A percentile compares a stretch with the other conserved stretches of the same genome.
phyloP scores from a whole-genome alignment of 2,797 vertebrate genomes.

The Emydoidea blandingii region DNA sequence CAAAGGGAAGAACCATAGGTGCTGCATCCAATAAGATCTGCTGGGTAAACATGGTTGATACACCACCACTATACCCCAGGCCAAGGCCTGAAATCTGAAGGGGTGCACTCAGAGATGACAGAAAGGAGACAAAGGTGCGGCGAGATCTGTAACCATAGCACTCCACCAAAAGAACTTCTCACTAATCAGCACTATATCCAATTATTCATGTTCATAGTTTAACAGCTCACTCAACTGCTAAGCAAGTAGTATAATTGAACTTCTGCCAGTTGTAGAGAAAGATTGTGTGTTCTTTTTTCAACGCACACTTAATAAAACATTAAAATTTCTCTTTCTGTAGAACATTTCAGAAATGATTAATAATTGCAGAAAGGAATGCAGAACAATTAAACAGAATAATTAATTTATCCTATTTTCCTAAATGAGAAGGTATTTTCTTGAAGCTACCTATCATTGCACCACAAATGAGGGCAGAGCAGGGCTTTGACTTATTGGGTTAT shows the following conservation, averaged over 20 bases:
- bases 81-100: not conserved
- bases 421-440: not conserved
- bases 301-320: not conserved
- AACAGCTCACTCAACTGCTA: not conserved
- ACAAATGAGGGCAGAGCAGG: not conserved
- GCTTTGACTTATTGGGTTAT: not conserved
- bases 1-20: not conserved
- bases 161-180: not conserved
- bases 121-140: not conserved
- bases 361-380: not conserved
- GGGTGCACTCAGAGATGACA: not conserved
- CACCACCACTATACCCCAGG: not conserved
- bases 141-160: not conserved
- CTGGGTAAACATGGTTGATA: not conserved
- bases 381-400: not conserved
- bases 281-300: rapidly evolving
- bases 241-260: too few species aligned
- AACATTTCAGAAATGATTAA: not conserved
- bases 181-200: not conserved
- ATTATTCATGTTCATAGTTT: not conserved
- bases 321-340: rapidly evolving
- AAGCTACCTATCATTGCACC: not conserved
- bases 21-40: not conserved
- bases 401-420: not conserved
- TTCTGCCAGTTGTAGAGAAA: not conserved